Percentiles rank a stretch among this genome's conserved stretches.
Conservation (phyloP, 92 coral and sea anemone genomes). For the Diadumene lineata region DNA sequence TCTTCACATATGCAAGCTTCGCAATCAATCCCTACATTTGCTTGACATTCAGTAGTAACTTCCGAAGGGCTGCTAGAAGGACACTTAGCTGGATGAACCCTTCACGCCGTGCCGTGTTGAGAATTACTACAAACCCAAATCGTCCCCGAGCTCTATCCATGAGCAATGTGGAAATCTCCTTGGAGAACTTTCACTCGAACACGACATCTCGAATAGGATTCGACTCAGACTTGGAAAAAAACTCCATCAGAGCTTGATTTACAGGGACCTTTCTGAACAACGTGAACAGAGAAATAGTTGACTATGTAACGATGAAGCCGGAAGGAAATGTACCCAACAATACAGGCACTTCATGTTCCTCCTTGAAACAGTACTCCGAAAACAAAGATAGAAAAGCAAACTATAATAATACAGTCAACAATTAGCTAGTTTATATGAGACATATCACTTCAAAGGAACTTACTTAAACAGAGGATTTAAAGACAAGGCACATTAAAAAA, state of each 20-base stretch:
- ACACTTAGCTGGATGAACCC: constrained; percentile 4
- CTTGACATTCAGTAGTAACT: constrained; percentile 30
- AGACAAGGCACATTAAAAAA: no score
- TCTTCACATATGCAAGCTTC: constrained; percentile 28
- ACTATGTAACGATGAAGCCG: not conserved
- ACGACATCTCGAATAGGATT: not conserved
- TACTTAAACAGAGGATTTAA: not conserved
- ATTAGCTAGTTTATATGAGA: not conserved
- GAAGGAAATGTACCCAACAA: not conserved
- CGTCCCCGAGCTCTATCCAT: not conserved
- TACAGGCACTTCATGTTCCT: not conserved
- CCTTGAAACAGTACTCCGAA: not conserved
- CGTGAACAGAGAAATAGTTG: not conserved
- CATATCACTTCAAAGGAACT: not conserved
- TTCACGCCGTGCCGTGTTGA: not conserved
- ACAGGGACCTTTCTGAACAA: no score
- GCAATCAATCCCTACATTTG: constrained; percentile 32
- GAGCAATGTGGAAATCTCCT: constrained; percentile 13
- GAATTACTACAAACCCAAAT: constrained; percentile 1
- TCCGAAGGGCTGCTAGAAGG: constrained; percentile 4
- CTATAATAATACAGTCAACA: not conserved
- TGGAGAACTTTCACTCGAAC: not conserved
- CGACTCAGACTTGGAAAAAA: not conserved
- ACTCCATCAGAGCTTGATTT: not conserved
- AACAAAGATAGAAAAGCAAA: not conserved